phyloP scores from a whole-genome alignment of 1,140 invertebrate genomes.

The Brachionus plicatilis region DNA sequence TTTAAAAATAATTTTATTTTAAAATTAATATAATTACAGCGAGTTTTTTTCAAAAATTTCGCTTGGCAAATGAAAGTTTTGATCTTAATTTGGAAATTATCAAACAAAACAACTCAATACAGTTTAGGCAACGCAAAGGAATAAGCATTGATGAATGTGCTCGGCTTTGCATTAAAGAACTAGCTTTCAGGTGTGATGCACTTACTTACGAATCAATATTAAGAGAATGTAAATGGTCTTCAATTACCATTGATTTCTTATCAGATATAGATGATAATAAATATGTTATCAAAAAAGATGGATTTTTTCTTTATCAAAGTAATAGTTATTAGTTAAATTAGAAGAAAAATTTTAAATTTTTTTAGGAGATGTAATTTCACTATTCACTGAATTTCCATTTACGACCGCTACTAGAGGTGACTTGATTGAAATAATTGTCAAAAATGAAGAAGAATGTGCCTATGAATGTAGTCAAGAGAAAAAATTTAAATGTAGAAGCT shows the following conservation, averaged over 20 bases:
- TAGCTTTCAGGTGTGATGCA: conserved; percentile 3
- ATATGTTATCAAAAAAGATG: conserved; percentile 6
- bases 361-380: background rate
- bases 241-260: background rate
- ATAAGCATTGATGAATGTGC: conserved; percentile 31
- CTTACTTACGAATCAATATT: background rate
- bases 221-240: conserved; percentile 39
- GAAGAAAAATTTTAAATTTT: background rate
- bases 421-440: background rate
- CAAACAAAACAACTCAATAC: background rate
- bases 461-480: background rate
- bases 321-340: background rate
- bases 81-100: background rate
- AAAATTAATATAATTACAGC: background rate
- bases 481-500: conserved; percentile 32
- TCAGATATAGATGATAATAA: background rate
- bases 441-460: conserved; percentile 3
- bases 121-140: conserved; percentile 7
- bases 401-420: background rate
- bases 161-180: background rate
- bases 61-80: background rate
- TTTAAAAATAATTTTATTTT: background rate
- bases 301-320: background rate
- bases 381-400: conserved; percentile 19
- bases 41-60: conserved; percentile 20